Evolutionary conservation across 37 sponge, comb jelly and placozoan genomes (phyloP).

Genomic region (Aphrocallistes beatrix): DNA sequence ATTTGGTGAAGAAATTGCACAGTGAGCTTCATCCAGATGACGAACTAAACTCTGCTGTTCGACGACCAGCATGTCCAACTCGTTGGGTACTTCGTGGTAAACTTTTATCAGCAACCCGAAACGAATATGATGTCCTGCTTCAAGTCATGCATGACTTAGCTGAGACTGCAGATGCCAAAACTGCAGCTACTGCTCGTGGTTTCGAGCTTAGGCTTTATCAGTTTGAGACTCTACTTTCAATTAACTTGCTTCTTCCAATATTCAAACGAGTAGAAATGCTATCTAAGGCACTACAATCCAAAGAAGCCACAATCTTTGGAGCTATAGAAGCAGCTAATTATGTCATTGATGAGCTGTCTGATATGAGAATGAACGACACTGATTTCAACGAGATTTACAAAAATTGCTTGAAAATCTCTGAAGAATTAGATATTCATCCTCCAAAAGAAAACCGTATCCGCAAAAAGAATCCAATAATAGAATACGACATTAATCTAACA

Average conservation of each 20-base stretch:
- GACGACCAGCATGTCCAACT: neutral
- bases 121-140: neutral
- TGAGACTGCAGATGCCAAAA: neutral
- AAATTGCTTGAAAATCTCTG: slow-evolving; percentile 12
- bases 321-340: slow-evolving; percentile 14
- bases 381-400: slow-evolving; percentile 13
- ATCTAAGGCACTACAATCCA: neutral
- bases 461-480: neutral
- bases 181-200: neutral
- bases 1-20: neutral
- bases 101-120: neutral
- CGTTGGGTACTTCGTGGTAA: neutral
- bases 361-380: slow-evolving; percentile 4
- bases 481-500: neutral
- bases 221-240: neutral
- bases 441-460: neutral
- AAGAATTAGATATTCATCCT: slow-evolving; percentile 17
- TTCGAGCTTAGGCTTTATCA: neutral
- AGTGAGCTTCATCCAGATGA: neutral
- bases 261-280: neutral
- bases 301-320: slow-evolving; percentile 20
- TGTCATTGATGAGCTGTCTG: neutral
- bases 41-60: neutral
- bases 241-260: neutral
- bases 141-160: neutral